Evolutionary conservation across 1,140 invertebrate genomes (phyloP), one percentile per base, ranked within the genome.

Genomic region (Rhopalosiphum maidis): DNA sequence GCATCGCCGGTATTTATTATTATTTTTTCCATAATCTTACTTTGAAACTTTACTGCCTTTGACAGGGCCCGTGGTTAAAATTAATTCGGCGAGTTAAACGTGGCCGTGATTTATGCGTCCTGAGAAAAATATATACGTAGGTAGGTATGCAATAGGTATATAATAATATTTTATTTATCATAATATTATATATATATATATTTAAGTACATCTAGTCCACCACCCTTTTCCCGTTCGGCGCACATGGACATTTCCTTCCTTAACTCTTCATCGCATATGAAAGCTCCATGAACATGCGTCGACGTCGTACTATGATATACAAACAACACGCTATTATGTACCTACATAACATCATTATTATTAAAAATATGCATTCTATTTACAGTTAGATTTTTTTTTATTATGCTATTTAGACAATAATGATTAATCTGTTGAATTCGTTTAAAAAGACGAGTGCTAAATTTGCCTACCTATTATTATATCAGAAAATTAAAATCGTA

Each of bases 31-130:
- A 18, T 41, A 86, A 86, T 87, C 43, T 46, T n/a, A 88, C 46
- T 88, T 88, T 88, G 46, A 88, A 48, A 88, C 46, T 88, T 51
- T 35, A 37, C 87, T 54, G 46, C 87, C n/a, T 89, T 54, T 89
- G 87, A 89, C n/a, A 25, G 85, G 48, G 43, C 18, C 18, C 4
- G 86, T 23, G 87, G 87, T 89, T 88, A 54, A 54, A 89, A 89
- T 54, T 89, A 89, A 89, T 54, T 89, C 41, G 48, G 18, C 22
- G 87, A 54, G 46, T 88, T 51, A 88, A 89, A 35, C 46, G 18
- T 1, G n/a, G 11, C 35, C 87, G 87, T 89, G 87, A 89, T 89
- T 89, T 54, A 89, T 54, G 25, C 43, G 41, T 41, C 85, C 41
- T 6, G 23, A 30, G 43, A n/a, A 46, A 46, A 87, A 30, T 54